Evolutionary conservation across 2,888 invertebrate species (phyloP), one percentile per base, ranked within the genome.

Genomic region (Acholoe squamosa): DNA sequence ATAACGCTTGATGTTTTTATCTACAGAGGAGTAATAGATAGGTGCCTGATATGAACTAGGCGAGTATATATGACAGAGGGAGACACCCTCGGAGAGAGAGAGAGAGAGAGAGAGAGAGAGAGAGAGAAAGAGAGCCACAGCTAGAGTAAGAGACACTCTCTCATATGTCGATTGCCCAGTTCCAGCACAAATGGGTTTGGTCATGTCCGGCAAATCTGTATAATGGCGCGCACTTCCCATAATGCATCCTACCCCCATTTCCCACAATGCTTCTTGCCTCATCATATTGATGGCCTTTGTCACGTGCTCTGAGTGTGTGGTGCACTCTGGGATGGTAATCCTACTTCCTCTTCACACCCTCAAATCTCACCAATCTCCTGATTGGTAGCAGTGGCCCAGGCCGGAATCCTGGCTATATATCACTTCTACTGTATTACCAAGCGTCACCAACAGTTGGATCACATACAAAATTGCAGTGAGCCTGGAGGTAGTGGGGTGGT

Each of bases 221-320:
- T 61, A 61, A 61, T 61, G 61, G 61, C 61, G 22, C 5, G 12
- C 5, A n/a, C 61, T 19, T 14, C n/a, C n/a, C n/a, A n/a, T n/a
- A n/a, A n/a, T n/a, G n/a, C n/a, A n/a, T n/a, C n/a, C n/a, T n/a
- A n/a, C n/a, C 19, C 7, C 61, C 22, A n/a, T 19, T 19, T n/a
- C 22, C 61, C 86, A 3, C 25, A 86, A 86, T 86, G 86, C 86
- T 54, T 86, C 86, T 86, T 56, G 25, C 54, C 10, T 56, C 28
- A 86, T 52, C 86, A 86, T 86, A 86, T 86, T 86, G 86, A 86
- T 86, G 86, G 52, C 33, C 31, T 28, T 86, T 86, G 86, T 54
- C 86, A 86, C 52, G 86, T 86, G 86, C 31, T 25, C 86, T 19
- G 25, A 3, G 52, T 56, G 86, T 22, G 52, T 86, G 54, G 86